Evolutionary conservation across 2,113 vertebrate species (phyloP), one percentile per base, ranked within the genome.

Genomic region (Anser cygnoides): DNA sequence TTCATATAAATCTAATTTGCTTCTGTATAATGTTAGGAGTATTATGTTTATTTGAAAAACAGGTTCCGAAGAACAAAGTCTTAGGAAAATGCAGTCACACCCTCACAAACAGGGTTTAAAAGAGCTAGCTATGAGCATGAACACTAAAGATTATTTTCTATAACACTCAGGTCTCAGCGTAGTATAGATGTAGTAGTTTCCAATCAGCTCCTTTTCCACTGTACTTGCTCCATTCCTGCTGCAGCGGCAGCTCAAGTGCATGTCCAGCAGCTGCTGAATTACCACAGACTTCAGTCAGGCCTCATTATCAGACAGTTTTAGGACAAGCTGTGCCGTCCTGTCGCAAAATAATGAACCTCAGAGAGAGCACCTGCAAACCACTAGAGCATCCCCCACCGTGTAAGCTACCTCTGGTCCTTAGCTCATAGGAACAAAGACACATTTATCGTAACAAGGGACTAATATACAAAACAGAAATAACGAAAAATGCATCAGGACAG

Each of bases 1-100:
- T 95, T 58, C 97, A 68, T 93, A 97, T 97, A 97, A 97, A 97
- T 97, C 94, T 94, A 84, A 93, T 97, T 96, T 97, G 96, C 91
- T 95, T 97, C 94, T 97, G 94, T 74, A 67, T 80, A 92, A 73
- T 54, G 94, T 89, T 95, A 72, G 83, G 93, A 86, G 39, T 72
- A 63, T 93, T 78, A 41, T 6, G 44, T 91, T 96, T 94, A 96
- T 97, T 97, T 96, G 95, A 89, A 91, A 87, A 97, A 97, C 94
- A 95, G 88, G 85, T 84, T 91, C 78, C 77, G 91, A 97, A 96
- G 92, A 97, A 89, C 77, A 92, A 91, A 90, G 63, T 87, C 84
- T 92, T 14, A 33, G 49, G 62, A 74, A 87, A 96, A 90, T 37
- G 52, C 75, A 87, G 95, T 50, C 82, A 85, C 66, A 22, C 54